Conservation (phyloP, 2,888 invertebrate species). For the Ernsta delagoae region DNA sequence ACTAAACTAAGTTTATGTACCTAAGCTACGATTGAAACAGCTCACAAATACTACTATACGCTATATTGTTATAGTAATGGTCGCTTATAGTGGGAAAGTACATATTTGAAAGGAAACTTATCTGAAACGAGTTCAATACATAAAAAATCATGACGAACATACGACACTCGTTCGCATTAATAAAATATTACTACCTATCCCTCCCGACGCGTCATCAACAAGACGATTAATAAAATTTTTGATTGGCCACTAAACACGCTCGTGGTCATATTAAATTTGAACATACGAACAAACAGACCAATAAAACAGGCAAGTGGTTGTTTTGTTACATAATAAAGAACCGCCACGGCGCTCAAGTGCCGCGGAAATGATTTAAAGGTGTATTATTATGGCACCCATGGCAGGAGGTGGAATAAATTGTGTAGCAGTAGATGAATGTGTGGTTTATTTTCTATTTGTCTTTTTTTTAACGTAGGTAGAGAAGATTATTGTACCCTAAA, state of each 20-base stretch:
- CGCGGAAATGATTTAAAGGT: slow-evolving; percentile 37
- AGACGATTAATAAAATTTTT: slow-evolving; percentile 51
- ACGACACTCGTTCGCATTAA: slow-evolving; percentile 7
- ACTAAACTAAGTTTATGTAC: no score
- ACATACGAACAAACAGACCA: slow-evolving; percentile 50
- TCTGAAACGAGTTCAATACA: no score
- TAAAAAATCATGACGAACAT: not conserved
- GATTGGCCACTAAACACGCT: slow-evolving; percentile 51
- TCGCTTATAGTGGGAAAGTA: no score
- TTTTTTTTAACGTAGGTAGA: not conserved
- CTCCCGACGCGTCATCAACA: slow-evolving; percentile 25
- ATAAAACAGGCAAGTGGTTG: slow-evolving; percentile 44
- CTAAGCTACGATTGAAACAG: no score
- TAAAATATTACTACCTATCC: slow-evolving; percentile 10
- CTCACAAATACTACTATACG: no score
- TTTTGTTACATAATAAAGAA: slow-evolving; percentile 37
- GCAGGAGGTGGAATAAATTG: slow-evolving; percentile 13
- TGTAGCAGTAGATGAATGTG: not conserved
- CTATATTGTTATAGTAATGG: no score
- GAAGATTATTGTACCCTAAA: no score
- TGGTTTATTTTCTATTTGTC: not conserved
- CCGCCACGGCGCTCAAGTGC: slow-evolving; percentile 32
- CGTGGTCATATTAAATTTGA: slow-evolving; percentile 51
- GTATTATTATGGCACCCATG: slow-evolving; percentile 33
- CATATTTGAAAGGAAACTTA: no score